Evolutionary conservation across 2,797 vertebrate species (phyloP), one percentile per base, ranked within the genome.

Genomic region (Malacoctenus gilli): DNA sequence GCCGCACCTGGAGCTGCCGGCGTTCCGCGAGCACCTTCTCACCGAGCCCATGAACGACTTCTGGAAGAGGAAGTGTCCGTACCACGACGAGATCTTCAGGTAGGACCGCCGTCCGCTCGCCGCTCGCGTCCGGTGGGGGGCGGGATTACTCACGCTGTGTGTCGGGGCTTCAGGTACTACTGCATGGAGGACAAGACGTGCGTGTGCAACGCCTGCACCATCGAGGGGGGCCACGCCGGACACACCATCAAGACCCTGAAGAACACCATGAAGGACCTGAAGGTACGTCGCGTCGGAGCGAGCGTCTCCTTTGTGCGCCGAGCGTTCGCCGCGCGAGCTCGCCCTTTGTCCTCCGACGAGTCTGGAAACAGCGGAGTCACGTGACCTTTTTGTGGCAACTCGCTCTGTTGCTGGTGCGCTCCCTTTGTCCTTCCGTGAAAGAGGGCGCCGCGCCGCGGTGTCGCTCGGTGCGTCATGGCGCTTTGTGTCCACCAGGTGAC

Each of bases 201-300:
- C 1, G 83, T 93, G 43, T 93, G 92, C 68, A 91, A 88, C 12
- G 87, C 89, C 56, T 93, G 92, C 76, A 89, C 84, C 22, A 83
- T 92, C 0, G 88, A 92, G 32, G 90, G 91, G 44, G 77, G 67
- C 8, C 91, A 92, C 79, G 47, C 40, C 0, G 88, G 87, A 31
- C 92, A 93, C 82, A 72, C 77, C 0, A 83, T 93, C 72, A 92
- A 90, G 85, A 92, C 90, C 3, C 73, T 92, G 50, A 90, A 85
- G 42, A 91, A 90, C 74, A 68, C 85, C 0, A 89, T 90, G 91
- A 90, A 86, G 12, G 89, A 92, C 25, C 37, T 90, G 1, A 89
- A 87, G 91, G 92, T 92, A 62, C 14, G 4, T n/a, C n/a, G n/a
- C n/a, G n/a, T n/a, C n/a, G n/a, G n/a, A n/a, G n/a, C n/a, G n/a